A percentile compares a stretch with the other conserved stretches of the same genome.
phyloP scores from a whole-genome alignment of 2,888 invertebrate genomes.

The Amphipyra berbera region DNA sequence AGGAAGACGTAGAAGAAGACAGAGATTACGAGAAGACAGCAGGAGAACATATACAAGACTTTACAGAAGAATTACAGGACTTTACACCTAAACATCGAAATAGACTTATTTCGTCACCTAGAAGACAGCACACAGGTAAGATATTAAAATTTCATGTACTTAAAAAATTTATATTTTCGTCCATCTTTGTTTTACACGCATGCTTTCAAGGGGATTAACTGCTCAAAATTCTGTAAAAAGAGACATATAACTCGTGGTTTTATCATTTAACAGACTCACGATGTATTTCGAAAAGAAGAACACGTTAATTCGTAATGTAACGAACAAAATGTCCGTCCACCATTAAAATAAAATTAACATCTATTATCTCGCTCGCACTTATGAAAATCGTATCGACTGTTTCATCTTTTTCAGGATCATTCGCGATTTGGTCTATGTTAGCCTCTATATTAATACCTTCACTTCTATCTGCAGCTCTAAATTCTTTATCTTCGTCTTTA shows the following conservation, averaged over 20 bases:
- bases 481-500: slow-evolving; percentile 11
- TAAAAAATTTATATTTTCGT: slow-evolving; percentile 3
- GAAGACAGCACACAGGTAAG: slow-evolving; percentile 56
- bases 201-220: not conserved
- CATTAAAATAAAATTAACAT: slow-evolving; percentile 68
- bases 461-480: slow-evolving; percentile 11
- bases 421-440: slow-evolving; percentile 28
- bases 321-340: slow-evolving; percentile 49
- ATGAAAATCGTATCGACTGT: slow-evolving; percentile 53
- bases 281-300: slow-evolving; percentile 5
- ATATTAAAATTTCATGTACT: not conserved
- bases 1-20: slow-evolving; percentile 62
- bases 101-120: slow-evolving; percentile 29
- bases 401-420: slow-evolving; percentile 55
- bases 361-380: slow-evolving; percentile 81
- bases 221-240: not conserved
- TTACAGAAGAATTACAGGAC: slow-evolving; percentile 52
- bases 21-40: slow-evolving; percentile 46
- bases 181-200: slow-evolving; percentile 16
- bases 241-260: not conserved
- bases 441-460: slow-evolving; percentile 3
- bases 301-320: slow-evolving; percentile 38
- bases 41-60: slow-evolving; percentile 54
- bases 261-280: not conserved
- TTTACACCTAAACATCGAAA: slow-evolving; percentile 51